A percentile compares a stretch with the other conserved stretches of the same genome.
Conservation (phyloP, 2,888 invertebrate genomes). For the Apodemia arnacis region DNA sequence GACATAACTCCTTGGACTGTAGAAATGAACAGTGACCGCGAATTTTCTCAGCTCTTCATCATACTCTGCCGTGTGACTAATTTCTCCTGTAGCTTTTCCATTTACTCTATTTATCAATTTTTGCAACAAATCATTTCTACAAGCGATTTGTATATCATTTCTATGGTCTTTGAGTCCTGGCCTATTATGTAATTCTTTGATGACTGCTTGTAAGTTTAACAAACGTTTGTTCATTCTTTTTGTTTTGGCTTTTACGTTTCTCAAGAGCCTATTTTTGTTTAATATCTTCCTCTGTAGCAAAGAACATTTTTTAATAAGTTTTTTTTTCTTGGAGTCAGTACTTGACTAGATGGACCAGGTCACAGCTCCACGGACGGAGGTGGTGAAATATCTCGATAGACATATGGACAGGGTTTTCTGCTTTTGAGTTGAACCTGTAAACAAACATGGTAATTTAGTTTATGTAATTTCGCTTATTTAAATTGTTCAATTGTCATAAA, state of each 20-base stretch:
- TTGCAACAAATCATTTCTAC: not conserved
- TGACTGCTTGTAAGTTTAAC: not conserved
- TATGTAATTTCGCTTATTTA: no score
- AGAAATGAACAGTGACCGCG: conserved; percentile 35
- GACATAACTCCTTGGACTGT: conserved; percentile 33
- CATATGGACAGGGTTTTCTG: not conserved
- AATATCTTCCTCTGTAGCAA: conserved; percentile 1
- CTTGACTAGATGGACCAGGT: not conserved
- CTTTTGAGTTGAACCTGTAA: not conserved
- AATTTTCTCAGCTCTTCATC: conserved; percentile 18
- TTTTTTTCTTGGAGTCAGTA: conserved; percentile 16
- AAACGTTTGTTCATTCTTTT: not conserved
- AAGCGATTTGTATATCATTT: conserved; percentile 6
- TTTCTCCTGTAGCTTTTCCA: not conserved
- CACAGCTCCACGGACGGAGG: not conserved
- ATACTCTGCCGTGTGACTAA: not conserved
- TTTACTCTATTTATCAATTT: not conserved
- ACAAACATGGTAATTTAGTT: not conserved
- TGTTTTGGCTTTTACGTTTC: conserved; percentile 11
- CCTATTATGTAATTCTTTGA: conserved; percentile 14
- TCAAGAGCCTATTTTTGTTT: conserved; percentile 14
- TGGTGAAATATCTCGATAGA: not conserved
- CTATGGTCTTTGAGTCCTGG: conserved; percentile 10
- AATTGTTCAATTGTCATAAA: not conserved
- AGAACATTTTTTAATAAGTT: not conserved